These are phyloP conservation scores for Silurus meridionalis DNA, from an alignment of 2,113 vertebrate genomes.

Conservation along the genomic window DNA sequence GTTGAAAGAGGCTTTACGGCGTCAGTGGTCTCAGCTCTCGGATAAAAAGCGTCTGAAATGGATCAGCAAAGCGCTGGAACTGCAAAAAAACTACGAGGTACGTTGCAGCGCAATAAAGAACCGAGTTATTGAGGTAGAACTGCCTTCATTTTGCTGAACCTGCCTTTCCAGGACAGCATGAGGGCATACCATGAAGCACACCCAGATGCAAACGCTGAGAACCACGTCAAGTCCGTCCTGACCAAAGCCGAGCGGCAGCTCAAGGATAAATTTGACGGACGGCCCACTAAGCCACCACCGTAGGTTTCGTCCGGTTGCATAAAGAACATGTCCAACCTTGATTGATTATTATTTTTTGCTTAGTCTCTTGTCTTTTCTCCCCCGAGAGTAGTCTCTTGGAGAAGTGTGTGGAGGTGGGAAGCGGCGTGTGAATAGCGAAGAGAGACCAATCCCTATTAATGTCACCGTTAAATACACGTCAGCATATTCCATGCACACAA, in stretches of 20 bases:
- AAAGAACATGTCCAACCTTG: background rate
- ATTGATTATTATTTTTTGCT: background rate
- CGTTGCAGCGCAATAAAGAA: background rate
- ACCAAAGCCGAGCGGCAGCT: slow-evolving; percentile 80
- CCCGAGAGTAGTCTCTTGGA: background rate
- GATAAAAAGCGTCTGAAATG: slow-evolving; percentile 80
- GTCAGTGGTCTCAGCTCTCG: slow-evolving; percentile 78
- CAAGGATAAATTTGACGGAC: slow-evolving; percentile 80
- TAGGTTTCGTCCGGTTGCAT: slow-evolving; percentile 50
- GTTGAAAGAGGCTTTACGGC: slow-evolving; percentile 76
- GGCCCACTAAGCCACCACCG: slow-evolving; percentile 79
- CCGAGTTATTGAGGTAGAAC: background rate
- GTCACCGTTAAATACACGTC: background rate
- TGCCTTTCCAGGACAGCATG: slow-evolving; percentile 66
- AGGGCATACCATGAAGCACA: slow-evolving; percentile 71
- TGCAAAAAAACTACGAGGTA: slow-evolving; percentile 79
- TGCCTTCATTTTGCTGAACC: background rate
- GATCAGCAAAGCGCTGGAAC: slow-evolving; percentile 81
- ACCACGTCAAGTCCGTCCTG: slow-evolving; percentile 75
- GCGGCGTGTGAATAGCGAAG: background rate
- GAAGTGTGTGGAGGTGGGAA: background rate
- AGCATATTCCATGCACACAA: too few relatives aligned
- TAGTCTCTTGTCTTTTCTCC: too few relatives aligned
- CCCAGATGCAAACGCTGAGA: slow-evolving; percentile 70
- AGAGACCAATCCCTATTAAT: background rate